Base-by-base conservation (phyloP, 2,113 vertebrate species). In the Nothocercus julius region DNA sequence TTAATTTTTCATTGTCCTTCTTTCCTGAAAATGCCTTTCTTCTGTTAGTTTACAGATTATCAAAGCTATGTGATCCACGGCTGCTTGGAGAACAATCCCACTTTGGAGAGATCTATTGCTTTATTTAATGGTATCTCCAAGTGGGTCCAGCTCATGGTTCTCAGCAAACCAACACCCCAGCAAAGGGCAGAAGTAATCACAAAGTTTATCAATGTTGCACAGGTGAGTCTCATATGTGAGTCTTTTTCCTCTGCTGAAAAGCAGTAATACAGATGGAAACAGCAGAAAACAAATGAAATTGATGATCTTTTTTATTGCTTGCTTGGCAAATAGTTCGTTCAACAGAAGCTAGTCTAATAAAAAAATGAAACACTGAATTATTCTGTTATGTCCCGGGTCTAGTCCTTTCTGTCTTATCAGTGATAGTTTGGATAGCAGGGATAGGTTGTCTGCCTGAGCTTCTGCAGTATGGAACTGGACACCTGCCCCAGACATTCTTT, bases 131-230 rank as follows among this genome's bases (percentile, higher is more conserved):
- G 99, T 6, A 98, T 99, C 87, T 99, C 99, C 20, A 99, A 99
- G 94, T 99, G 99, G 99, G 99, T 99, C 74, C 99, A 99, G 86
- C 97, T 99, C 91, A 99, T 99, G 99, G 98, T 99, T 90, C 99
- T 99, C 82, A 99, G 99, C 97, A 99, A 99, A 94, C 99, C 99
- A 51, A 99, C 98, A 9, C 98, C 99, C 28, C 99, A 99, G 93
- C 99, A 99, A 97, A 98, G 99, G 25, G 99, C 99, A 70, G 98
- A 99, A 86, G 99, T 99, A 91, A 99, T 99, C 97, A 99, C 98
- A 75, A 99, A 99, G 94, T 99, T 99, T 97, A 99, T 99, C 96
- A 98, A 99, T 67, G 99, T 99, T 91, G 98, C 99, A 64, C 98
- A 99, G 98, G 99, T 99, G 98, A 82, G 86, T 77, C 59, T 73